Percentiles rank a stretch among this genome's conserved stretches.
These are phyloP conservation scores for Syngnathus floridae DNA, from an alignment of 2,113 vertebrate species.

Conservation along the genomic window DNA sequence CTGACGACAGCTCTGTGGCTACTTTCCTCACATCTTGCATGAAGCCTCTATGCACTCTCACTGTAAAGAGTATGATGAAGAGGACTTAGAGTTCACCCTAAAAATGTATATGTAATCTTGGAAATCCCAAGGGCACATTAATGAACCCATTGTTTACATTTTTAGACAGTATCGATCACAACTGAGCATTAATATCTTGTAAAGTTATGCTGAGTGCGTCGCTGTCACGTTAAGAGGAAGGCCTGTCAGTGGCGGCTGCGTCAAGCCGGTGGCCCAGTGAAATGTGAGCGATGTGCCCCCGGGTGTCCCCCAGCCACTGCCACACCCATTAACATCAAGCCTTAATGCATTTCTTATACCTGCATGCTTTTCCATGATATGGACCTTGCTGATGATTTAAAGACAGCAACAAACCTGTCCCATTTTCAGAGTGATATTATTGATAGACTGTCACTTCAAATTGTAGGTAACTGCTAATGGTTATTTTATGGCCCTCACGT, in stretches of 20 bases:
- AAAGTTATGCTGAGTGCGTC: conserved; percentile 1
- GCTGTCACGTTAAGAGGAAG: conserved; percentile 7
- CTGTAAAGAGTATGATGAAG: background rate
- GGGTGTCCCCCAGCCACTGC: conserved; percentile 50
- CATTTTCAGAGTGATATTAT: conserved; percentile 75
- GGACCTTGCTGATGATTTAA: conserved; percentile 72
- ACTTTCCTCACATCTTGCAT: background rate
- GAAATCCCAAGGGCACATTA: background rate
- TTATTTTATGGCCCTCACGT: conserved; percentile 75
- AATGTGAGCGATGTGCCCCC: conserved; percentile 47
- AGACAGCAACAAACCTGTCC: conserved; percentile 80
- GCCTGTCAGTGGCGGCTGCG: conserved; percentile 9
- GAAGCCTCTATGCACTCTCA: no score
- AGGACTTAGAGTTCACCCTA: background rate
- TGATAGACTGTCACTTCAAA: conserved; percentile 77
- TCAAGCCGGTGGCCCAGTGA: conserved; percentile 26
- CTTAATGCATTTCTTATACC: conserved; percentile 69
- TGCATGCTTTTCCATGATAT: conserved; percentile 59
- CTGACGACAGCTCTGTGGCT: background rate
- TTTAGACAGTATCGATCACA: background rate
- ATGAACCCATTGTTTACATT: background rate
- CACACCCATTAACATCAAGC: conserved; percentile 60
- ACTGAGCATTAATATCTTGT: background rate
- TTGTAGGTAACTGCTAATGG: conserved; percentile 74
- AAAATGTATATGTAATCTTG: background rate